These are phyloP conservation scores for Tanypteryx hageni DNA, from an alignment of 2,888 invertebrate genomes.

Conservation along the genomic window DNA sequence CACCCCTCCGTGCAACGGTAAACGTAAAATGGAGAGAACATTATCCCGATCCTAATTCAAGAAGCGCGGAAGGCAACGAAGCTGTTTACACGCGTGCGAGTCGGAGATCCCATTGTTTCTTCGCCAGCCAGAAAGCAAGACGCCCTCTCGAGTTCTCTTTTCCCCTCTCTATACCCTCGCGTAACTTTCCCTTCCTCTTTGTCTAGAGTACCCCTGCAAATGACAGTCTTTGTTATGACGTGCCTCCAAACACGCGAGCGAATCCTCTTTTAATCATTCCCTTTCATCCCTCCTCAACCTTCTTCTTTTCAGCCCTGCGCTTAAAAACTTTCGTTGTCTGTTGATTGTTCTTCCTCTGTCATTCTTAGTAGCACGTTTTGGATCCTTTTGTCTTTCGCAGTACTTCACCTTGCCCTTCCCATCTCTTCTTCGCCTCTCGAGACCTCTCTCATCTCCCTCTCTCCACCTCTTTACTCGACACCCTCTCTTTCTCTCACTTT, in stretches of 20 bases:
- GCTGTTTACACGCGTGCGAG: not conserved
- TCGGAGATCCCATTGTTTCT: conserved; percentile 2
- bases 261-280: not conserved
- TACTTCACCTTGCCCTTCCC: too few relatives aligned
- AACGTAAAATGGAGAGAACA: not conserved
- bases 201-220: not conserved
- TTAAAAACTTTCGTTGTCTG: not conserved
- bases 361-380: not conserved
- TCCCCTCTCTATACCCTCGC: not conserved
- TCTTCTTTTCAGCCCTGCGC: not conserved
- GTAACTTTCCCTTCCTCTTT: not conserved
- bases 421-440: too few relatives aligned
- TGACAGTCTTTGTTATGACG: not conserved
- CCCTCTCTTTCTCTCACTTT: too few relatives aligned
- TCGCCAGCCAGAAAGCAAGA: not conserved
- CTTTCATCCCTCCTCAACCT: not conserved
- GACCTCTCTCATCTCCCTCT: too few relatives aligned
- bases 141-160: not conserved
- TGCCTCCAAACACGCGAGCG: not conserved
- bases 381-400: too few relatives aligned
- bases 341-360: not conserved
- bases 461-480: too few relatives aligned
- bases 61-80: not conserved
- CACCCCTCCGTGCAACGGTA: conserved; percentile 8
- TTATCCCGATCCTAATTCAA: not conserved